Conservation (phyloP, 2,797 vertebrate genomes). For the Arrhamphus sclerolepis region DNA sequence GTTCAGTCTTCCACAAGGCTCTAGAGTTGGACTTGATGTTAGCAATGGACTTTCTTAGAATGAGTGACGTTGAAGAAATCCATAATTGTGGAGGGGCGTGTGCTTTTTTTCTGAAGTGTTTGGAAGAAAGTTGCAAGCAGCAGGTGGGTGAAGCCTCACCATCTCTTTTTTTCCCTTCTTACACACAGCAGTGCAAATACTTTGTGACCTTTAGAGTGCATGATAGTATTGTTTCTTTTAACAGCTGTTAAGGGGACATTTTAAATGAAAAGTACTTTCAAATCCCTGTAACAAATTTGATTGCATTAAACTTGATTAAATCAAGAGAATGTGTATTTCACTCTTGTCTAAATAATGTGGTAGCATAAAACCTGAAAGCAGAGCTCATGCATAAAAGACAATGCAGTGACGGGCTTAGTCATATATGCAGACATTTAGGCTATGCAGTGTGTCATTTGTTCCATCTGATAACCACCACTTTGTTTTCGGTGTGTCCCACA, state of each 20-base stretch:
- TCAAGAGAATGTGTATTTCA: neutral
- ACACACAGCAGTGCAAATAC: too few species aligned
- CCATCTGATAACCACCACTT: conserved; percentile 2
- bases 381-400: neutral
- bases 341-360: neutral
- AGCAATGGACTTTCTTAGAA: conserved; percentile 65
- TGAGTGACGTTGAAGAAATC: conserved; percentile 43
- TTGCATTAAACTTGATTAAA: too few species aligned
- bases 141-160: conserved; percentile 67
- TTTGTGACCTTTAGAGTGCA: too few species aligned
- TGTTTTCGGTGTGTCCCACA: conserved; percentile 5
- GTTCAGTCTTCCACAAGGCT: conserved; percentile 42
- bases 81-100: conserved; percentile 9
- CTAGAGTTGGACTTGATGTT: conserved; percentile 54
- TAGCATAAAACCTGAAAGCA: neutral
- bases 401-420: neutral
- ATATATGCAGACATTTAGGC: neutral
- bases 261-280: too few species aligned
- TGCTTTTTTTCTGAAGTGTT: conserved; percentile 46
- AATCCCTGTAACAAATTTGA: too few species aligned
- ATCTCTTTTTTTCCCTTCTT: conserved; percentile 13
- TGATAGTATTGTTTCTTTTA: too few species aligned
- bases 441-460: neutral
- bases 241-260: too few species aligned
- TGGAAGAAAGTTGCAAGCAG: conserved; percentile 55